A percentile compares a stretch with the other conserved stretches of the same genome.
Conservation (phyloP, 2,113 vertebrate genomes). For the Spheniscus mendiculus region DNA sequence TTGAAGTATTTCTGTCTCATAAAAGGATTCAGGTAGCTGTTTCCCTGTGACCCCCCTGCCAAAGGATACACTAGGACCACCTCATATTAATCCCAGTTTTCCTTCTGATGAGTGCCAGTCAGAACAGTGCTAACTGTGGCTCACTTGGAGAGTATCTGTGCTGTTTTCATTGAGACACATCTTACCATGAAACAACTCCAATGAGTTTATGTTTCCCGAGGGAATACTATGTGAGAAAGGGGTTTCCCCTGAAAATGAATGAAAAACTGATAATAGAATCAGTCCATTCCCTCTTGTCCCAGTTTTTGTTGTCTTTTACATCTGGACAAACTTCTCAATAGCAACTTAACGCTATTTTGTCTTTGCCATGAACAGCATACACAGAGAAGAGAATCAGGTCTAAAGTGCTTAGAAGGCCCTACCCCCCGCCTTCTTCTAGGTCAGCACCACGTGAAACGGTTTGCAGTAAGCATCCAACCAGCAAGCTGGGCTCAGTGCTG, state of each 20-base stretch:
- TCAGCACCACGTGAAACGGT: fast-evolving
- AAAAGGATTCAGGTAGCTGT: not conserved
- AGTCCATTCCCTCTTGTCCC: not conserved
- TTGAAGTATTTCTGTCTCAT: not conserved
- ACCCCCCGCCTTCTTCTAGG: not conserved
- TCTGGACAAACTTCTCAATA: not conserved
- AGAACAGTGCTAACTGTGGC: not conserved
- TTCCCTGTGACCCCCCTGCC: not conserved
- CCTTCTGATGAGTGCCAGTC: not conserved
- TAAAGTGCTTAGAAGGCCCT: not conserved
- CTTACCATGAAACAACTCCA: not conserved
- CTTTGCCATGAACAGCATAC: not conserved
- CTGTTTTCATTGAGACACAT: not conserved
- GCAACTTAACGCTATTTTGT: not conserved
- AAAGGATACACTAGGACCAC: not conserved
- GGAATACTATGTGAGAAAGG: not conserved
- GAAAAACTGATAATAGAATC: not conserved
- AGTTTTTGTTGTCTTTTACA: not conserved
- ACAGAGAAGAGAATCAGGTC: not conserved
- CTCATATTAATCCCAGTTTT: not conserved
- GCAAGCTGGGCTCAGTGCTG: not conserved
- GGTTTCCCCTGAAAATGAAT: not conserved
- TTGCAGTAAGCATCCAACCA: not conserved
- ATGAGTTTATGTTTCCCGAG: not conserved
- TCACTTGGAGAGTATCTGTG: not conserved